Evolutionary conservation across 2,797 vertebrate species (phyloP), one percentile per base, ranked within the genome.

Genomic region (Sternotherus odoratus): DNA sequence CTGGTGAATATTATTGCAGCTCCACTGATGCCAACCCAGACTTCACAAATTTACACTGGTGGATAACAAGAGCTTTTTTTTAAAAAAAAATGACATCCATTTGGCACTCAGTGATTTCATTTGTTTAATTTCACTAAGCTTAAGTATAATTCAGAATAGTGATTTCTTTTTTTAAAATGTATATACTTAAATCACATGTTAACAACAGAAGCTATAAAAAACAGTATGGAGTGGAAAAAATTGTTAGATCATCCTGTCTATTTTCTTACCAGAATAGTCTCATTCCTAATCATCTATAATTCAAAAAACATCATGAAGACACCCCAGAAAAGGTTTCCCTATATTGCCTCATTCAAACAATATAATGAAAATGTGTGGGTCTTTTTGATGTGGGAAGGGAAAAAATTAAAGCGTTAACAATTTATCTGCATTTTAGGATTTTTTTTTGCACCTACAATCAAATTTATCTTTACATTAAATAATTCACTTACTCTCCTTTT

Each of bases 381-480:
- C 36, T 46, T 9, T 72, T 54, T 0, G 1, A 90, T 16, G 53
- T 79, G 12, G 43, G 36, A 46, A 16, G 82, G 78, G 81, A 81
- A 88, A 74, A 92, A 91, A 28, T 86, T 23, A 78, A 17, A 96
- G 80, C 91, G 91, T 83, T 80, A 15, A 96, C 86, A n/a, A 53
- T 63, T 46, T 77, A 26, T 57, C 92, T 94, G 78, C 24, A 17
- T 77, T 79, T 95, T 88, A 87, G 56, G 75, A 53, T 75, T 97
- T 98, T 97, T 94, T 97, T 98, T 97, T 97, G 97, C 97, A 97
- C 97, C 95, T 96, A 96, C 97, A 97, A 97, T 98, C 98, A 98
- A 98, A 98, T 99, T 98, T 98, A 82, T 97, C 98, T 99, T 98
- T 98, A 98, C 98, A 97, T 98, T 97, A 97, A 98, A 97, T 99